A percentile compares a stretch with the other conserved stretches of the same genome.
These are phyloP conservation scores for Paedocypris sp. DNA, from an alignment of 2,113 vertebrate species.

Conservation along the genomic window DNA sequence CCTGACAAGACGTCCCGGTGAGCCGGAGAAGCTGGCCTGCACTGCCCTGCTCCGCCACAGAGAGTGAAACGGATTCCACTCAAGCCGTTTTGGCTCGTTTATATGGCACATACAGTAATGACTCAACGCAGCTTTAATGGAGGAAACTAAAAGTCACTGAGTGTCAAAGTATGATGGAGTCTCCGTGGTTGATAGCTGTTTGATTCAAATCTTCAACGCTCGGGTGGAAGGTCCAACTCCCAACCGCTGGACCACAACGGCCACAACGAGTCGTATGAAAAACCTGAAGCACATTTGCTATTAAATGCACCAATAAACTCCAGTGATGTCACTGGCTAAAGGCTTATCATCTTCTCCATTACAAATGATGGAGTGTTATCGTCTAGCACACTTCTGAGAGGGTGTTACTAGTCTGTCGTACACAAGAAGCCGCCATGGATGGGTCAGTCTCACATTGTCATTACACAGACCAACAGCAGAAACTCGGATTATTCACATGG, in stretches of 20 bases:
- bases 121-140: too few relatives aligned
- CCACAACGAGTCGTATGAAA: too few relatives aligned
- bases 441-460: conserved; percentile 52
- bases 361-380: conserved; percentile 1
- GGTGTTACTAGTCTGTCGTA: not conserved
- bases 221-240: too few relatives aligned
- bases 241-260: too few relatives aligned
- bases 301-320: not conserved
- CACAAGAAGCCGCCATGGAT: conserved; percentile 12
- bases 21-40: not conserved
- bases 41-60: not conserved
- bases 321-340: not conserved
- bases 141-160: too few relatives aligned
- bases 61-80: too few relatives aligned
- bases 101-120: too few relatives aligned
- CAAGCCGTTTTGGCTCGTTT: too few relatives aligned
- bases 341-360: not conserved
- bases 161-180: too few relatives aligned
- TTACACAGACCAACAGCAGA: conserved; percentile 49
- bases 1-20: conserved; percentile 1
- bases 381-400: not conserved
- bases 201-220: too few relatives aligned
- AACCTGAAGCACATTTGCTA: not conserved
- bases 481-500: conserved; percentile 57
- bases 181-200: too few relatives aligned